Evolutionary conservation across 1,140 invertebrate genomes (phyloP), one percentile per base, ranked within the genome.

Genomic region (Gyrodactylus bullatarudis): DNA sequence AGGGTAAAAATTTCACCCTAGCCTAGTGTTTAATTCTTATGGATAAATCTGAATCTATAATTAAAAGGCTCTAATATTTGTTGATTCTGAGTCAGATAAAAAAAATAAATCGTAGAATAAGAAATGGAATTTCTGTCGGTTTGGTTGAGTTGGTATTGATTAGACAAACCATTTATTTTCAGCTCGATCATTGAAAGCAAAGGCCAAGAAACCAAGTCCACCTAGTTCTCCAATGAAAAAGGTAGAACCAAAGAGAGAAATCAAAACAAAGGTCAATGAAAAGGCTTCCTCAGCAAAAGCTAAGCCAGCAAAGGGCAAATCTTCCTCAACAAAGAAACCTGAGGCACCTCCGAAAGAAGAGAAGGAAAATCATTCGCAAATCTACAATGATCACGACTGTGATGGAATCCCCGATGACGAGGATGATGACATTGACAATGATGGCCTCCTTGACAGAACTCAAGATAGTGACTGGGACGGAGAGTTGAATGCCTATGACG

Each of bases 321-420:
- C 8, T 8, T 54, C 34, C n/a, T 16, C 8, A 54, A 54, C 8
- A n/a, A 54, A 54, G 34, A n/a, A 8, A 8, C 8, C 8, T n/a
- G 34, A 54, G n/a, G n/a, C 8, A n/a, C 34, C 34, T 16, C 8
- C n/a, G 8, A 54, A 54, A n/a, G n/a, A 71, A 26, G 23, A 71
- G 26, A 23, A 71, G 1, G 21, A 71, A 8, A 23, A 20, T 71
- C 24, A 24, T 71, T 8, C 21, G 24, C 70, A 21, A 23, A 71
- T 24, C 2, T 21, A 71, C 8, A 76, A 80, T 75, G 78, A 79
- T 75, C 76, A 75, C 71, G 78, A 79, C 73, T 76, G 76, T 70
- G 79, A 80, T 76, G 79, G 70, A 77, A 78, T 68, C 76, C 79
- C 70, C 26, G 71, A 77, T 72, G 27, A 75, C 23, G 75, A 77